These are phyloP conservation scores for Trissoscelio sp. DNA, from an alignment of 2,888 invertebrate genomes.

Conservation along the genomic window DNA sequence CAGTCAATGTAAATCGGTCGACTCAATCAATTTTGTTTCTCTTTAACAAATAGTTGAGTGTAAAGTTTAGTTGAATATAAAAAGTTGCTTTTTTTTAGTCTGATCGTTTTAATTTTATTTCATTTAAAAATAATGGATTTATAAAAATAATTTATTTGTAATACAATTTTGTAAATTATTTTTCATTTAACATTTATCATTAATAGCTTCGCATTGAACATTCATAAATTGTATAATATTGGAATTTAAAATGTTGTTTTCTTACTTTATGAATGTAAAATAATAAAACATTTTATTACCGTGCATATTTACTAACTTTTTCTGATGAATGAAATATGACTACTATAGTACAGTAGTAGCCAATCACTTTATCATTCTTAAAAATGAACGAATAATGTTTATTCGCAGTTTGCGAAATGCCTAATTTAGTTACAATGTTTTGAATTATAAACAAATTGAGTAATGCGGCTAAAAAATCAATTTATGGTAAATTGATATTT, in stretches of 20 bases:
- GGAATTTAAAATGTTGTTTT: not conserved
- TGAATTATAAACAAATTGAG: not conserved
- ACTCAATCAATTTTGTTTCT: not conserved
- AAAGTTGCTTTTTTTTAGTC: too few species aligned
- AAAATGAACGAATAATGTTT: not conserved
- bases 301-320: not conserved
- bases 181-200: slow-evolving; percentile 7
- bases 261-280: not conserved
- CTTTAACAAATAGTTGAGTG: too few species aligned
- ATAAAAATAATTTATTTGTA: too few species aligned
- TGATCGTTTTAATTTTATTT: too few species aligned
- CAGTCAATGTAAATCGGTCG: not conserved
- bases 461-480: not conserved
- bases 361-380: not conserved
- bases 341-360: not conserved
- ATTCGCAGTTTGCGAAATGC: not conserved
- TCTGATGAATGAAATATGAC: not conserved
- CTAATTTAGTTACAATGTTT: not conserved
- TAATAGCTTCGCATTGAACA: too few species aligned
- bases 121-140: too few species aligned
- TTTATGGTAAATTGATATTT: not conserved
- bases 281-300: not conserved
- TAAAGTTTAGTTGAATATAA: too few species aligned
- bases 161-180: too few species aligned
- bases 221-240: too few species aligned